Evolutionary conservation across 2,888 invertebrate genomes (phyloP).

Genomic region (Julus scandinavius): DNA sequence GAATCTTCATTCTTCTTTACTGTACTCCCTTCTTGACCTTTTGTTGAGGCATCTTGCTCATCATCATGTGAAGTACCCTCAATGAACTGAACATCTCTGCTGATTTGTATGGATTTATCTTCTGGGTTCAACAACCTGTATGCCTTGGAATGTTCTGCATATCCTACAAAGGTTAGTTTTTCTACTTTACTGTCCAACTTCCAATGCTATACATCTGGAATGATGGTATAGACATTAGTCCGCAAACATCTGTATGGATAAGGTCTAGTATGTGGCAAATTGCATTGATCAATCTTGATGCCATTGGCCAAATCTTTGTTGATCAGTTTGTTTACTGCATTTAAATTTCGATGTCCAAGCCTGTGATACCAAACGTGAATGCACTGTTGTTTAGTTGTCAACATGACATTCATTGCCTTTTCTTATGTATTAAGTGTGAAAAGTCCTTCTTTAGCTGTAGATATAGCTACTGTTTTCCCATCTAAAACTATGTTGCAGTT

Average conservation of each 20-base stretch:
- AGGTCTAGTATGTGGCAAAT: neutral
- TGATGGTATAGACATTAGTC: neutral
- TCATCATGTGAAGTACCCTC: too few species aligned
- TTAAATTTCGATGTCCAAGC: neutral
- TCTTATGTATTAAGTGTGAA: neutral
- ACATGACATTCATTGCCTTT: neutral
- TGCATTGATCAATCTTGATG: neutral
- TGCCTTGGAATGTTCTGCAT: neutral
- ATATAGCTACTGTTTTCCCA: neutral
- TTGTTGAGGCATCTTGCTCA: too few species aligned
- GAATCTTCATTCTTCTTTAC: too few species aligned
- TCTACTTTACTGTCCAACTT: neutral
- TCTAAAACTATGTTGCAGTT: neutral
- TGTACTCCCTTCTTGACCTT: too few species aligned
- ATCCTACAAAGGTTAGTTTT: neutral
- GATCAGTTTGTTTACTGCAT: neutral
- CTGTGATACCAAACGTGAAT: neutral
- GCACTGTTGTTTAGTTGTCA: neutral
- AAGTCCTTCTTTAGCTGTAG: neutral
- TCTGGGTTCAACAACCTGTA: neutral
- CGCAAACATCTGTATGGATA: neutral
- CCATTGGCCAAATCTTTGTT: neutral
- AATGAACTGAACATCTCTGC: neutral
- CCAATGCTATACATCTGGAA: neutral
- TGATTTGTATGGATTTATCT: neutral